phyloP scores from a whole-genome alignment of 2,888 invertebrate genomes.

The Limnephilus marmoratus region DNA sequence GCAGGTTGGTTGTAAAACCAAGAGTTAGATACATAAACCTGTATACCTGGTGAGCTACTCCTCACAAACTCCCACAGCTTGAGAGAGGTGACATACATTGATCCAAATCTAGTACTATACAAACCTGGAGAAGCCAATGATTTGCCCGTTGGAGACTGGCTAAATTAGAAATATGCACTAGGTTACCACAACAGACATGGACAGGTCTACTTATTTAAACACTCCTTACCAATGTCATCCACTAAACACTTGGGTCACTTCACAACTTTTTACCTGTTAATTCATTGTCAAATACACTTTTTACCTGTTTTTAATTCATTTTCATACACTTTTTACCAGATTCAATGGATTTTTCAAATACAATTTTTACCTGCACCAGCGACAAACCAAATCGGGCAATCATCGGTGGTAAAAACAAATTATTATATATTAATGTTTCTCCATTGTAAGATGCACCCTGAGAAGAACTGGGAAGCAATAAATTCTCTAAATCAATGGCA shows the following conservation, averaged over 20 bases:
- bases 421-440: background rate
- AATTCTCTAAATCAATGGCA: background rate
- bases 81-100: slow-evolving; percentile 10
- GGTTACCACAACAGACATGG: slow-evolving; percentile 24
- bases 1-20: background rate
- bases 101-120: slow-evolving; percentile 5
- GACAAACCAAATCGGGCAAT: slow-evolving; percentile 43
- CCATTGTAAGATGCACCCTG: background rate
- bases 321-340: background rate
- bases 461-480: background rate
- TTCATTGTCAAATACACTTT: slow-evolving; percentile 20
- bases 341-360: background rate
- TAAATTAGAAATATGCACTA: slow-evolving; percentile 25
- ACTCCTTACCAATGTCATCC: slow-evolving; percentile 40
- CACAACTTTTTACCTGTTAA: slow-evolving; percentile 19
- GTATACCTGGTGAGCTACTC: slow-evolving; percentile 22
- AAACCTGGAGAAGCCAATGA: slow-evolving; percentile 45
- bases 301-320: slow-evolving; percentile 13
- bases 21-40: slow-evolving; percentile 4
- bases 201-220: background rate
- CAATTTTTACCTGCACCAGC: slow-evolving; percentile 37
- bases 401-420: slow-evolving; percentile 41
- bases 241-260: slow-evolving; percentile 32
- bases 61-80: background rate
- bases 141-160: slow-evolving; percentile 45